Evolutionary conservation across 2,888 invertebrate genomes (phyloP).

Genomic region (Phortica magna): DNA sequence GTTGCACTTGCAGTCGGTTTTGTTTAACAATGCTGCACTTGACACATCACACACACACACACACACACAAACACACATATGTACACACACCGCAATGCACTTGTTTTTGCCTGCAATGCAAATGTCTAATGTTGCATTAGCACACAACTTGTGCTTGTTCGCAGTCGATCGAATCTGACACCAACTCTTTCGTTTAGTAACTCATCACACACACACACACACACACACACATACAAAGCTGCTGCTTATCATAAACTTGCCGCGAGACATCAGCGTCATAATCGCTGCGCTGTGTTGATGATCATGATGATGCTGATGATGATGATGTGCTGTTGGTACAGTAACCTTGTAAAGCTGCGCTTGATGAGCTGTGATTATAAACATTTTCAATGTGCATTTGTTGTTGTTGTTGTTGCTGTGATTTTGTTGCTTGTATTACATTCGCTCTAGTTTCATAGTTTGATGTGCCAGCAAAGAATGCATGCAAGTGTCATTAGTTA

Average conservation of each 20-base stretch:
- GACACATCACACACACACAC: background rate
- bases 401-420: background rate
- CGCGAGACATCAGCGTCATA: background rate
- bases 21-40: conserved; percentile 7
- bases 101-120: background rate
- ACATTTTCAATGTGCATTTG: conserved; percentile 59
- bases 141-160: conserved; percentile 6
- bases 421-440: background rate
- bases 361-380: conserved; percentile 71
- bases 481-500: conserved; percentile 66
- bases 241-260: background rate
- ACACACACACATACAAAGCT: too few relatives aligned
- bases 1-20: background rate
- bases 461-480: background rate
- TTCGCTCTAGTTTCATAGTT: conserved; percentile 3
- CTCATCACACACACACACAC: conserved; percentile 8
- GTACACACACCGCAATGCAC: background rate
- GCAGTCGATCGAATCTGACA: conserved; percentile 1
- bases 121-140: background rate
- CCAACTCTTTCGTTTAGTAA: background rate
- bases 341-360: conserved; percentile 63
- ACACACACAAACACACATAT: background rate
- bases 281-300: conserved; percentile 18
- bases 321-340: conserved; percentile 20
- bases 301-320: background rate